Base-by-base conservation (phyloP, 2,113 vertebrate genomes). In the Chaetura pelagica region DNA sequence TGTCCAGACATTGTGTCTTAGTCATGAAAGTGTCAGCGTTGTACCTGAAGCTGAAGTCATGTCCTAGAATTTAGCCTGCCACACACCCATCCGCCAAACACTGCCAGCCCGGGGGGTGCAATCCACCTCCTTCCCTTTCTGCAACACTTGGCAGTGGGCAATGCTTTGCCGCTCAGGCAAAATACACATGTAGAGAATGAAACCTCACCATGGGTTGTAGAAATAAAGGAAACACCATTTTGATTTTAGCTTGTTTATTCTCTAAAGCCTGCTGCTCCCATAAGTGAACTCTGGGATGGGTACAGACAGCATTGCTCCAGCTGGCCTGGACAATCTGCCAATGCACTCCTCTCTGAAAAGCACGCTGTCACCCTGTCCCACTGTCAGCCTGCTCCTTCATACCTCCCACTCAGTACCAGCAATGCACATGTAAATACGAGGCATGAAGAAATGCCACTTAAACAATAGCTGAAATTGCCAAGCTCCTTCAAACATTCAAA, bases 131-230 rank as follows among this genome's bases (percentile, higher is more conserved):
- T 78, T 82, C 17, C 3, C 2, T 2, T 32, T 55, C 7, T 2
- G 2, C 2, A 3, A 18, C 40, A 66, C 1, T 0, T 42, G 19
- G 20, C 27, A n/a, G 24, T 2, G 4, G n/a, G 5, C 2, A 59
- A 55, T 24, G 22, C 7, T 81, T 62, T 55, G 30, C 2, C 3
- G 17, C 17, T 51, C 6, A 63, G 23, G 8, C 30, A 62, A 68
- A 79, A 63, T 12, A 30, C 5, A 54, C 0, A 0, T 9, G 11
- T 35, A 75, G 14, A 72, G 44, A 78, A 40, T 0, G 0, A 89
- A 84, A 35, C 6, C 14, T 35, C 20, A 16, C 2, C 42, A 38
- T 16, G 55, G 10, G 19, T 21, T 78, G 55, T 10, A 86, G 63
- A 62, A 88, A 61, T 21, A 88, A 72, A 26, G 51, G 46, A 85